A percentile compares a stretch with the other conserved stretches of the same genome.
Evolutionary conservation across 2,888 invertebrate species (phyloP).

Genomic region (Agrochola lota): DNA sequence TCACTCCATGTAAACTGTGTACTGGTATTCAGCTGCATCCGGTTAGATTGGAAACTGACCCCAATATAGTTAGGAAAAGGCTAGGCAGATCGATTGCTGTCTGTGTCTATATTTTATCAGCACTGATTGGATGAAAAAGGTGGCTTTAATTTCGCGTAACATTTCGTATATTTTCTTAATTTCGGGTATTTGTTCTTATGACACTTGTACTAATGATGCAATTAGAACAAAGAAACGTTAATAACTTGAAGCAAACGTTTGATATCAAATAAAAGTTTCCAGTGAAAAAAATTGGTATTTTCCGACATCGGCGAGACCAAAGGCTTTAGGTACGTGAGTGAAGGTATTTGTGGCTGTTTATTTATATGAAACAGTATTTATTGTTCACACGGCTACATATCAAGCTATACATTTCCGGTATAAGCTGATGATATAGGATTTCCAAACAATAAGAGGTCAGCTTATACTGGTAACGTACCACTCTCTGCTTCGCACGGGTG

Average conservation of each 20-base stretch:
- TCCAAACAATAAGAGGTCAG: too few species aligned
- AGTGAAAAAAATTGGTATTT: neutral
- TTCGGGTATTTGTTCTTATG: neutral
- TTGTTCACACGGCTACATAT: too few species aligned
- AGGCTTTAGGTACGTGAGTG: neutral
- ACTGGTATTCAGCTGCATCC: too few species aligned
- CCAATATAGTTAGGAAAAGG: too few species aligned
- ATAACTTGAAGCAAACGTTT: neutral
- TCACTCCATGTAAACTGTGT: too few species aligned
- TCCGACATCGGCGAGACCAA: neutral
- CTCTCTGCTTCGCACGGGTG: neutral
- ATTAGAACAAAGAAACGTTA: neutral
- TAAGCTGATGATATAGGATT: too few species aligned
- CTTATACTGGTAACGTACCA: neutral
- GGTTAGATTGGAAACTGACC: too few species aligned
- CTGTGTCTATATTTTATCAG: neutral
- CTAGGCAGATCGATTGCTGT: too few species aligned
- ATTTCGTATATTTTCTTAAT: neutral
- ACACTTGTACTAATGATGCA: constrained; percentile 1
- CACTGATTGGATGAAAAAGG: neutral
- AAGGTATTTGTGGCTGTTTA: neutral
- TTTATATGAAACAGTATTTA: neutral
- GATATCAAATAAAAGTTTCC: neutral
- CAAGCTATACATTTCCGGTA: too few species aligned
- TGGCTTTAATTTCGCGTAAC: neutral